These are phyloP conservation scores for Phallusia fumigata DNA, from an alignment of 23 tunicate genomes.

Conservation along the genomic window DNA sequence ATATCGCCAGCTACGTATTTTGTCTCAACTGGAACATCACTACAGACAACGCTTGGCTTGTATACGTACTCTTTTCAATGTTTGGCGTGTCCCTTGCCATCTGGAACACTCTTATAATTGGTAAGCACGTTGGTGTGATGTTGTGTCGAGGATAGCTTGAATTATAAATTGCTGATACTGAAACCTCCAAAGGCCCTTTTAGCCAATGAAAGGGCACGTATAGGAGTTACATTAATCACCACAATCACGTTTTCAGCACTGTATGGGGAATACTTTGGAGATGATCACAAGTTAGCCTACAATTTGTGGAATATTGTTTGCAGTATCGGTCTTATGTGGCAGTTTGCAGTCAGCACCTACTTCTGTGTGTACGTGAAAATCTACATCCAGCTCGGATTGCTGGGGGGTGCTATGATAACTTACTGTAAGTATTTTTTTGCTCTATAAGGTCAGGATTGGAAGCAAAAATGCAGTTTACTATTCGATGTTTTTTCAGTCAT, in stretches of 20 bases:
- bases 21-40: slow-evolving; percentile 29
- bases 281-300: neutral
- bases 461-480: no score
- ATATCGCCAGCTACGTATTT: slow-evolving; percentile 25
- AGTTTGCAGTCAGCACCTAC: neutral
- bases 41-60: slow-evolving; percentile 9
- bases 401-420: neutral
- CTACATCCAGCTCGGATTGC: neutral
- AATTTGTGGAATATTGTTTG: neutral
- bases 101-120: slow-evolving; percentile 45
- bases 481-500: neutral
- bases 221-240: no score
- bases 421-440: neutral
- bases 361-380: neutral
- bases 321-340: slow-evolving; percentile 7
- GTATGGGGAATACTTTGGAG: neutral
- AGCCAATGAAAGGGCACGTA: no score
- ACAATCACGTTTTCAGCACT: no score
- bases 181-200: no score
- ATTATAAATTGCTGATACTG: no score
- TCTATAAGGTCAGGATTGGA: no score
- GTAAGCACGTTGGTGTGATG: neutral
- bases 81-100: slow-evolving; percentile 47
- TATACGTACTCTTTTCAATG: slow-evolving; percentile 27
- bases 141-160: no score